Evolutionary conservation across 1,140 invertebrate genomes (phyloP), one percentile per base, ranked within the genome.

Genomic region (Trinorchestia longiramus): DNA sequence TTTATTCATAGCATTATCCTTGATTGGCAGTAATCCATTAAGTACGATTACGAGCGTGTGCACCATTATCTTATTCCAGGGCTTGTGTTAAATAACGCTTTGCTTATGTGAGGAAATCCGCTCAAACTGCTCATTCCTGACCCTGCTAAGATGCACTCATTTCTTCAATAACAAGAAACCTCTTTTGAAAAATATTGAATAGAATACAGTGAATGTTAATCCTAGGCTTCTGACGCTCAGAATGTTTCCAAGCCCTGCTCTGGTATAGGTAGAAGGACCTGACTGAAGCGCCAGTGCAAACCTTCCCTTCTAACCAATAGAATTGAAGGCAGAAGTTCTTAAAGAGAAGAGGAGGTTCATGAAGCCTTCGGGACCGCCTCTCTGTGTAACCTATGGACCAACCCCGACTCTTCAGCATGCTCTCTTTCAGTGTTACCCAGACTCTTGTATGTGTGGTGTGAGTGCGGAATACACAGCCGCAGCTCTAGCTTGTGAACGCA

Each of bases 111-210:
- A 41, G 43, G n/a, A 90, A 42, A 90, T 90, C 88, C 88, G 43
- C 43, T 94, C 92, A 45, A n/a, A 94, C 43, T 43, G 92, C 44
- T 45, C 92, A 45, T 94, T 47, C 92, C 44, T 94, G 92, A 94
- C 92, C 92, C 92, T 45, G 44, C 43, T 94, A 94, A 94, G 92
- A 94, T 94, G 92, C 92, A 94, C 44, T 43, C 43, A 94, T 47
- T 47, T 47, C 92, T 94, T 94, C 92, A 94, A 94, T 94, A 94
- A 94, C 92, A 94, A 94, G 92, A 94, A 94, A 44, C 41, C 43
- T 94, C 44, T 94, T 47, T 94, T 45, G 40, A 45, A 94, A 94
- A 94, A 94, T 47, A 94, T 94, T 94, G 92, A 94, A 94, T 94
- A 47, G 92, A 45, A 45, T 94, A 94, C 92, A 94, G 43, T 94